Percentiles rank a stretch among this genome's conserved stretches.
phyloP scores from a whole-genome alignment of 2,888 invertebrate genomes.

The Steinernema carpocapsae region DNA sequence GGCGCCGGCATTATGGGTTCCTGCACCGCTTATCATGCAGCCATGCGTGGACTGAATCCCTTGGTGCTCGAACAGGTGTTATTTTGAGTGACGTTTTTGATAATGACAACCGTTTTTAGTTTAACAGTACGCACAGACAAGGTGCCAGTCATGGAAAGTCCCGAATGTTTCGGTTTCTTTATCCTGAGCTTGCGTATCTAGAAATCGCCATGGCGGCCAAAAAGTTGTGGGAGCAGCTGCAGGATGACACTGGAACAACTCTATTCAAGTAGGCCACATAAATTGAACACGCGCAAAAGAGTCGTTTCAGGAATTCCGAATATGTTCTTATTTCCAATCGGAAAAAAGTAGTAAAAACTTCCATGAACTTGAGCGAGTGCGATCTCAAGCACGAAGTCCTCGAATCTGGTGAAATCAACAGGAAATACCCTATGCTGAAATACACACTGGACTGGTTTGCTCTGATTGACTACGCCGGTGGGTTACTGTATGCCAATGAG shows the following conservation, averaged over 20 bases:
- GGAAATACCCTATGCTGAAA: constrained; percentile 43
- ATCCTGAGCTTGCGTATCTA: neutral
- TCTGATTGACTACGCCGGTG: constrained; percentile 53
- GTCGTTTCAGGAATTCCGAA: neutral
- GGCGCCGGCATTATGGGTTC: neutral
- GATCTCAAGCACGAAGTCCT: neutral
- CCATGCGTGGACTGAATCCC: neutral
- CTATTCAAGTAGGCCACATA: neutral
- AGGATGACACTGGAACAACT: neutral
- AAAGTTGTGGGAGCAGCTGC: neutral
- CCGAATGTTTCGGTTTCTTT: neutral
- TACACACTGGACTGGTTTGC: constrained; percentile 47
- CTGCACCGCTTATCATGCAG: constrained; percentile 4
- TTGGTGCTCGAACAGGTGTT: constrained; percentile 3
- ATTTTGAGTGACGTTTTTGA: neutral
- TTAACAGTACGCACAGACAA: neutral
- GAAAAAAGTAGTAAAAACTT: neutral
- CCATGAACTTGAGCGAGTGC: neutral
- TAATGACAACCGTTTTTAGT: neutral
- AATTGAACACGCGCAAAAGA: no score
- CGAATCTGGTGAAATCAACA: neutral
- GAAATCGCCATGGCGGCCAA: neutral
- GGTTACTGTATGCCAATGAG: constrained; percentile 54
- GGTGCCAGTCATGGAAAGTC: neutral
- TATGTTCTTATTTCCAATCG: neutral